Conservation (phyloP, 2,888 invertebrate genomes). For the Eretmocerus hayati region DNA sequence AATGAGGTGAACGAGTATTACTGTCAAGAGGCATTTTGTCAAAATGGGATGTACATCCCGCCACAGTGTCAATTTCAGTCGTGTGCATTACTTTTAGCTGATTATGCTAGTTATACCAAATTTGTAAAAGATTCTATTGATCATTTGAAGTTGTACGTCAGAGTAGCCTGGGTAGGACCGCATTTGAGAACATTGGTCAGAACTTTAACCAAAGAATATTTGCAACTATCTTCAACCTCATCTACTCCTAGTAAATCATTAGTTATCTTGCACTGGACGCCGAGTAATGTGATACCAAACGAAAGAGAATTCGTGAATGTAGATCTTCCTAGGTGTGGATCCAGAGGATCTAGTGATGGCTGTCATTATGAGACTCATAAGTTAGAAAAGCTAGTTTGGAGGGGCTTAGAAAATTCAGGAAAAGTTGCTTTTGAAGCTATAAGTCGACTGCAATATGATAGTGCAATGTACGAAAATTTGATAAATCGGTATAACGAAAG, state of each 20-base stretch:
- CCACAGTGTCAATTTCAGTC: constrained; percentile 46
- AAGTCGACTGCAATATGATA: constrained; percentile 49
- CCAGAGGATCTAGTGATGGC: constrained; percentile 41
- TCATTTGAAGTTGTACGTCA: constrained; percentile 55
- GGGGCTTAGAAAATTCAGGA: constrained; percentile 51
- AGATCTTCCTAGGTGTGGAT: constrained; percentile 57
- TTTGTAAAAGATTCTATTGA: constrained; percentile 58
- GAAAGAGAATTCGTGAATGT: constrained; percentile 51
- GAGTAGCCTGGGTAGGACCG: constrained; percentile 64
- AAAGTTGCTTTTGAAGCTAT: constrained; percentile 50
- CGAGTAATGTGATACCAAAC: constrained; percentile 55
- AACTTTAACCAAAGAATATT: constrained; percentile 41
- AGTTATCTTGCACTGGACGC: constrained; percentile 62
- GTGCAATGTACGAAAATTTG: constrained; percentile 51
- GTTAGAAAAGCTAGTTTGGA: constrained; percentile 62
- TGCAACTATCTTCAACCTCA: constrained; percentile 11
- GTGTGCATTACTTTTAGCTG: constrained; percentile 48
- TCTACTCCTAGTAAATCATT: constrained; percentile 29
- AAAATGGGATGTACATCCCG: constrained; percentile 55
- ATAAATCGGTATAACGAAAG: constrained; percentile 42
- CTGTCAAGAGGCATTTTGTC: constrained; percentile 50
- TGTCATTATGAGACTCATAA: constrained; percentile 66
- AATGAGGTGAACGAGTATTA: constrained; percentile 39
- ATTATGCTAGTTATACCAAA: constrained; percentile 48
- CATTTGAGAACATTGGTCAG: constrained; percentile 48